Conservation (phyloP, 1,140 invertebrate genomes). For the Nautilus pompilius region DNA sequence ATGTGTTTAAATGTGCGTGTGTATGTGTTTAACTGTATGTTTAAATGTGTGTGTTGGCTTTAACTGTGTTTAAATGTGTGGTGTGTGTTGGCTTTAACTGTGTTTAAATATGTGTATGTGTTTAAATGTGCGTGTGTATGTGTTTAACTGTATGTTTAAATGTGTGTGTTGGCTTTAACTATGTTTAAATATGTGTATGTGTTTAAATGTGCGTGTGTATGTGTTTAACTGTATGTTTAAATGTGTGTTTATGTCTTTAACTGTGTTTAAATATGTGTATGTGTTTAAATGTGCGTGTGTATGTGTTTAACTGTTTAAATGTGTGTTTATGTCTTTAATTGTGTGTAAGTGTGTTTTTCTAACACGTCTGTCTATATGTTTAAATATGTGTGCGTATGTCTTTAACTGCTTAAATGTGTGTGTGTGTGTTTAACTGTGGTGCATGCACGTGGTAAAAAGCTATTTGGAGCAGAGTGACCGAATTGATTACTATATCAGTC, state of each 20-base stretch:
- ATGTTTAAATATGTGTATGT: background rate
- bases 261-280: background rate
- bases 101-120: background rate
- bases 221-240: background rate
- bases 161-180: no score
- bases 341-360: background rate
- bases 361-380: background rate
- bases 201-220: background rate
- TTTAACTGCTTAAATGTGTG: background rate
- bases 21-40: background rate
- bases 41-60: background rate
- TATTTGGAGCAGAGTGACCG: no score
- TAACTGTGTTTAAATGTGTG: no score
- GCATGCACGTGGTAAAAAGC: no score
- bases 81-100: no score
- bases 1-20: background rate
- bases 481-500: no score
- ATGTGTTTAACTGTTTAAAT: background rate
- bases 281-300: background rate
- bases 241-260: no score
- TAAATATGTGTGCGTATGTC: background rate
- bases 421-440: background rate
- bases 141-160: background rate
- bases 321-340: background rate
- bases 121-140: background rate